phyloP scores from a whole-genome alignment of 1,140 invertebrate genomes.

The Adoxophyes honmai region DNA sequence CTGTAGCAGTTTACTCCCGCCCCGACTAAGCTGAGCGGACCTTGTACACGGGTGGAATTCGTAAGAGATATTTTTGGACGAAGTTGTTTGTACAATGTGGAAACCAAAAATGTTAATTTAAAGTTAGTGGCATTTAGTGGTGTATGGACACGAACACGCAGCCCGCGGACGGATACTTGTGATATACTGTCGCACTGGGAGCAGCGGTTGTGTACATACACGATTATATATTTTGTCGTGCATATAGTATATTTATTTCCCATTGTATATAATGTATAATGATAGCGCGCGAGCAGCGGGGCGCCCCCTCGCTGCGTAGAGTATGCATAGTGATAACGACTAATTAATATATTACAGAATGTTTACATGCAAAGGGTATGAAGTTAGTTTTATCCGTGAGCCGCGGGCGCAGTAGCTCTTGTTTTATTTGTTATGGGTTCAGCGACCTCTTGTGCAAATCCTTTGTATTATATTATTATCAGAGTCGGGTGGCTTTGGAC shows the following conservation, averaged over 20 bases:
- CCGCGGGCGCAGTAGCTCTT: conserved; percentile 34
- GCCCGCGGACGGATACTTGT: conserved; percentile 43
- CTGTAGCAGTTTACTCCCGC: not conserved
- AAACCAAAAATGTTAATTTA: conserved; percentile 64
- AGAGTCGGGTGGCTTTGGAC: conserved; percentile 65
- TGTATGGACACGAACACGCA: conserved; percentile 6
- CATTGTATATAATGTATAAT: conserved; percentile 73
- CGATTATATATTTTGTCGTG: conserved; percentile 57
- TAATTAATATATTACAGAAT: conserved; percentile 63
- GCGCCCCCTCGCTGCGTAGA: conserved; percentile 46
- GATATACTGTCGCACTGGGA: conserved; percentile 40
- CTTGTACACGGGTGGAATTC: conserved; percentile 6
- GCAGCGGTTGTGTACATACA: conserved; percentile 59
- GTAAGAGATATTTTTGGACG: conserved; percentile 49
- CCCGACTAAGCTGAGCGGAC: not conserved
- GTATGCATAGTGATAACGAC: conserved; percentile 38
- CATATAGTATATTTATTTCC: conserved; percentile 69
- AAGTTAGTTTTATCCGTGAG: conserved; percentile 57
- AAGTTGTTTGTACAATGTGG: conserved; percentile 56
- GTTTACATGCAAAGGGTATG: conserved; percentile 47
- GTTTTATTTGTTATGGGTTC: conserved; percentile 71
- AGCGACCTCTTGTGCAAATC: conserved; percentile 66
- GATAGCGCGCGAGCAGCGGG: conserved; percentile 20
- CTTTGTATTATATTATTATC: conserved; percentile 73
- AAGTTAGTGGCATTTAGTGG: conserved; percentile 39